Evolutionary conservation across 2,888 invertebrate genomes (phyloP).

Genomic region (Odontocerum albicorne): DNA sequence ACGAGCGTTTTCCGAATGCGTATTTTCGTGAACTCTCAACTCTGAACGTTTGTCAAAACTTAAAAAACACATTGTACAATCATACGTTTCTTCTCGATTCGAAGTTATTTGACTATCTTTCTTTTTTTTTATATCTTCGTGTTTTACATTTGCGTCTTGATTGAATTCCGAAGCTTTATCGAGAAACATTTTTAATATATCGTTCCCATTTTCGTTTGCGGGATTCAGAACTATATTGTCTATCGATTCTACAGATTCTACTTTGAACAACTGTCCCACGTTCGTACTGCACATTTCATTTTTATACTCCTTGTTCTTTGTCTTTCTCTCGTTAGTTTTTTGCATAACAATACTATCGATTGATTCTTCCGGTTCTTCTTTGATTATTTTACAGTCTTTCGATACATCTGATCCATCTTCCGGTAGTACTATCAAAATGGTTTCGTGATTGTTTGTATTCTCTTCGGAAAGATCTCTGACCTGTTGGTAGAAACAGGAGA

Average conservation of each 20-base stretch:
- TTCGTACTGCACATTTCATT: background rate
- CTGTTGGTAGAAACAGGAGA: slow-evolving; percentile 12
- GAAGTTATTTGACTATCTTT: too few relatives aligned
- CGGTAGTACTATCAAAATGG: slow-evolving; percentile 28
- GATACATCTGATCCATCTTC: slow-evolving; percentile 18
- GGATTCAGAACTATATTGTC: background rate
- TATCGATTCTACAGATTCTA: background rate
- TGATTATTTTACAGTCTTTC: too few relatives aligned
- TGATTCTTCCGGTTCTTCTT: too few relatives aligned
- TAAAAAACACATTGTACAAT: slow-evolving; percentile 27
- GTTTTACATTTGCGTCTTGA: background rate
- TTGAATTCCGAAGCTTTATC: slow-evolving; percentile 8
- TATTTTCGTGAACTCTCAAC: slow-evolving; percentile 18
- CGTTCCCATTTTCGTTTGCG: background rate
- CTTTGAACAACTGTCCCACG: background rate
- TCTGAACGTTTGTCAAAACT: slow-evolving; percentile 15
- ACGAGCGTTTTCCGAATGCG: slow-evolving; percentile 18
- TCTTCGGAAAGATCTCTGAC: slow-evolving; percentile 7
- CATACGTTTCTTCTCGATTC: background rate
- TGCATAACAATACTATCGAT: background rate
- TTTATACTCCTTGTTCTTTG: background rate
- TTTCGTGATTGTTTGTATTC: slow-evolving; percentile 4
- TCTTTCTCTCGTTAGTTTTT: too few relatives aligned
- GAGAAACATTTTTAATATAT: slow-evolving; percentile 3
- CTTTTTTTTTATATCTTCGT: too few relatives aligned